Conservation (phyloP, 1,140 invertebrate species). For the Solen grandis region DNA sequence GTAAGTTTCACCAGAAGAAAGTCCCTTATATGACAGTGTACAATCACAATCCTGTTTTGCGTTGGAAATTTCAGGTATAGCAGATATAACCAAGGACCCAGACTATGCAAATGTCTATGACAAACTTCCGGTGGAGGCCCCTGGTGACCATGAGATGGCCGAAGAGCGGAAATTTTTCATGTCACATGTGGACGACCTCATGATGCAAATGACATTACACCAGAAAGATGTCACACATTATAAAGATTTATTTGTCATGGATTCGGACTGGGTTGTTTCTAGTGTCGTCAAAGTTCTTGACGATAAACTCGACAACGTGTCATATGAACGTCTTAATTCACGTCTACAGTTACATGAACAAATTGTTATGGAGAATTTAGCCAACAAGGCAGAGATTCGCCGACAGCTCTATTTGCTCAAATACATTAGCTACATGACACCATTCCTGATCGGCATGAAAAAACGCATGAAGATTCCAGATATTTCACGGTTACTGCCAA, state of each 20-base stretch:
- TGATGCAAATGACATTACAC: constrained; percentile 76
- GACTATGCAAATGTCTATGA: constrained; percentile 75
- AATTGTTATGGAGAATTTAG: constrained; percentile 70
- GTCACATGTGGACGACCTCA: constrained; percentile 75
- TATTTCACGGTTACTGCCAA: constrained; percentile 72
- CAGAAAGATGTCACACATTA: constrained; percentile 70
- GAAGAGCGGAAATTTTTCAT: constrained; percentile 77
- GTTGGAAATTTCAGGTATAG: constrained; percentile 77
- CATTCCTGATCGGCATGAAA: constrained; percentile 79
- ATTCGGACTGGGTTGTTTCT: constrained; percentile 73
- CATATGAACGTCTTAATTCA: constrained; percentile 78
- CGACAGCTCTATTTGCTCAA: constrained; percentile 76
- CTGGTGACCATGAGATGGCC: constrained; percentile 70
- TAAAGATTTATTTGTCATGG: constrained; percentile 77
- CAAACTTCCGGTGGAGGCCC: constrained; percentile 65
- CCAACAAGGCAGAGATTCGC: constrained; percentile 72
- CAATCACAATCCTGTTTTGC: no score
- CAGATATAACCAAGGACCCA: constrained; percentile 77
- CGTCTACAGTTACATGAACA: constrained; percentile 78
- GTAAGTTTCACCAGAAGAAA: no score
- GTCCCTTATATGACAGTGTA: no score
- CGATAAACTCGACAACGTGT: constrained; percentile 74
- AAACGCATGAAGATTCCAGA: constrained; percentile 80
- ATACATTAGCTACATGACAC: constrained; percentile 77
- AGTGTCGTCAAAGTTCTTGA: constrained; percentile 74